Evolutionary conservation across 2,888 invertebrate species (phyloP).

Genomic region (Scaptomyza tumidula): DNA sequence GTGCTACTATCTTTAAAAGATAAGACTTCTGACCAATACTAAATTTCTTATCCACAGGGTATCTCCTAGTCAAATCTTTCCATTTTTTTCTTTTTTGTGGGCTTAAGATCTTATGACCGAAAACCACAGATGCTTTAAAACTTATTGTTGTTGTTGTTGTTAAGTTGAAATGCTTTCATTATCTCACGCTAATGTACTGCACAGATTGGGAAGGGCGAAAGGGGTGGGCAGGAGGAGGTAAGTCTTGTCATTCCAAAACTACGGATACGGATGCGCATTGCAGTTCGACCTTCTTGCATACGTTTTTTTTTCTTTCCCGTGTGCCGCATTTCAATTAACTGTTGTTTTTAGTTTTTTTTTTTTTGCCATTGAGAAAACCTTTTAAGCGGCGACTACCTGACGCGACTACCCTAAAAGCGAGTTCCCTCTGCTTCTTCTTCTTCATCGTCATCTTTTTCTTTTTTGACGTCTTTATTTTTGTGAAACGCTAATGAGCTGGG

Average conservation of each 20-base stretch:
- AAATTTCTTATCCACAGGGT: not conserved
- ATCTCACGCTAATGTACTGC: slow-evolving; percentile 45
- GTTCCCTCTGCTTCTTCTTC: not conserved
- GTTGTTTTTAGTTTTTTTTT: not conserved
- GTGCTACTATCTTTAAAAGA: too few relatives aligned
- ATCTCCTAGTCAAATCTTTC: not conserved
- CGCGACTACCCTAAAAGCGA: slow-evolving; percentile 16
- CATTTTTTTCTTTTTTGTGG: slow-evolving; percentile 3
- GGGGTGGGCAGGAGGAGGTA: not conserved
- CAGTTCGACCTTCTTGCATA: slow-evolving; percentile 27
- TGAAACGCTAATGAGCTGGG: slow-evolving; percentile 36
- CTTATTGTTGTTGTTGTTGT: slow-evolving; percentile 52
- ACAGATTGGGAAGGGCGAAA: not conserved
- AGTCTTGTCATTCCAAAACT: not conserved
- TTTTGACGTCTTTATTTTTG: not conserved
- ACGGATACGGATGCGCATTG: slow-evolving; percentile 37
- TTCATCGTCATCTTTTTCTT: not conserved
- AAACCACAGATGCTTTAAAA: slow-evolving; percentile 22
- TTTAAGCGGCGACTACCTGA: slow-evolving; percentile 30
- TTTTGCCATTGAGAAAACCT: slow-evolving; percentile 20
- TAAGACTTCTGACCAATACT: too few relatives aligned
- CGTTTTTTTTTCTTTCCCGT: not conserved
- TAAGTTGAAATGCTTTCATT: slow-evolving; percentile 70
- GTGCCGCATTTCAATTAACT: slow-evolving; percentile 19
- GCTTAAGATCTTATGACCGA: slow-evolving; percentile 45